Base-by-base conservation (phyloP, 2,888 invertebrate species). In the Poecilobothrus nobilitatus region DNA sequence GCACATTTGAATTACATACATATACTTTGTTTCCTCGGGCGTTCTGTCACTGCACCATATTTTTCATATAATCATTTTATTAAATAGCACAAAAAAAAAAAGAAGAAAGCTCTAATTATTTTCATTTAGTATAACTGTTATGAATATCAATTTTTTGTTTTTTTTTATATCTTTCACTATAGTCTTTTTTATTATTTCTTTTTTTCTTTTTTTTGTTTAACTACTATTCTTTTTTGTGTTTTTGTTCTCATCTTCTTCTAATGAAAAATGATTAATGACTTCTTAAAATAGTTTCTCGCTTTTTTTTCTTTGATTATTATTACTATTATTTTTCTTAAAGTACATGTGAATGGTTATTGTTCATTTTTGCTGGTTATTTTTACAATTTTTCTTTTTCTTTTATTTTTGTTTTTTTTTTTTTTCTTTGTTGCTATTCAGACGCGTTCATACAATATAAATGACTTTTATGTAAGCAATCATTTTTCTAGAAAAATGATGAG, bases 241-340 rank as follows among this genome's bases (percentile, higher is more conserved):
- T 27, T 27, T 27, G 27, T 27, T 5, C 5, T 10, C 37, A 5
- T 37, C 37, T 18, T 18, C n/a, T 53, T 15, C 18, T 53, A 53
- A 53, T 53, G 18, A 53, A 53, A 53, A 53, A 53, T 53, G 53
- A 53, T 53, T 53, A 53, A 53, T 53, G 53, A 53, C 18, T 53
- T 12, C 18, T 18, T 53, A 6, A 53, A 12, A 53, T 53, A 12
- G 12, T 53, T 18, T 15, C 15, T 53, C 18, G 2, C 15, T 53
- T 53, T 53, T 53, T 6, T 53, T 53, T 1, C 15, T 53, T n/a
- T 53, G 15, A 53, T 15, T 41, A 15, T 41, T 41, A 41, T 41
- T 12, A 41, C 15, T 9, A 15, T 41, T 9, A 15, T 41, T 41
- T 6, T 41, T 41, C 15, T 8, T 12, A 2, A 15, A 41, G 7